Evolutionary conservation across 2,797 vertebrate genomes (phyloP), one percentile per base, ranked within the genome.

Genomic region (Enteromius unitaeniatus): DNA sequence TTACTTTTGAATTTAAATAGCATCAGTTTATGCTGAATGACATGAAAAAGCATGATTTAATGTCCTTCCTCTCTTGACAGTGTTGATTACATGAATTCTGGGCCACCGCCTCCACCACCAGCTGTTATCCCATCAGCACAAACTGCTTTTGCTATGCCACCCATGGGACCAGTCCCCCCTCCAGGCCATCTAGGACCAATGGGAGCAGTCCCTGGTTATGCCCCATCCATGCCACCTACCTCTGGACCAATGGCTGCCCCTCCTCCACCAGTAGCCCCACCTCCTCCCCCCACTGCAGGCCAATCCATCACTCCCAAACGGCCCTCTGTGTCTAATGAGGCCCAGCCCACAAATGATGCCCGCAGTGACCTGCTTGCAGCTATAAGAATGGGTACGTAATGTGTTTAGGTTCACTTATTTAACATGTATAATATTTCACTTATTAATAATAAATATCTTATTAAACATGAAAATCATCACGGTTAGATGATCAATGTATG

Each of bases 301-400:
- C 91, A 94, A 86, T 85, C 68, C 19, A 86, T 87, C 31, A 85
- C 87, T 64, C 91, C 90, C 88, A 97, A 97, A 88, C 96, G 96
- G 4, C 93, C 97, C 81, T 94, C 95, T 74, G 94, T 93, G 0
- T 92, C 97, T 89, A 94, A 95, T 3, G 97, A 98, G 90, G 89
- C 83, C 8, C 86, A 94, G 0, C 94, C 93, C 0, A 85, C 95
- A 79, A 97, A 91, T 0, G 98, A 98, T 6, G 97, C 97, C 4
- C 96, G 97, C 85, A 99, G 98, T 0, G 98, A 99, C 88, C 96
- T 99, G 47, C 96, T 99, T 34, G 96, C 98, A 84, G 98, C 98
- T 82, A 99, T 99, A 86, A 96, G 98, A 21, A 99, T 99, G 98
- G 98, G 98, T 99, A 90, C 93, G 94, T 72, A 60, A 10, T 55